phyloP scores from a whole-genome alignment of 2,797 vertebrate species.

The Lophius americanus region DNA sequence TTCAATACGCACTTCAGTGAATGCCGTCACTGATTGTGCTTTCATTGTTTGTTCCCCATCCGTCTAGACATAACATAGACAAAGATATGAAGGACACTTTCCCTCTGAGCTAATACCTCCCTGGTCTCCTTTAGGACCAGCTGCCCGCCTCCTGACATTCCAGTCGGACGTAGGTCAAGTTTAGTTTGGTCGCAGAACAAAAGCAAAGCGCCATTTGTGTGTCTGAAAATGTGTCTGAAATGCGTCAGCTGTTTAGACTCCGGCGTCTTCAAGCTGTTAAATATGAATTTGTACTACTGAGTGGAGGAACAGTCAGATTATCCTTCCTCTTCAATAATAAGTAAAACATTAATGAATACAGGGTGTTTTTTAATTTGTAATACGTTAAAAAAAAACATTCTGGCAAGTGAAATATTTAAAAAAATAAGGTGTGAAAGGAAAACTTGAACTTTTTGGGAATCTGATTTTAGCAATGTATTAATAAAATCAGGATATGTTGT shows the following conservation, averaged over 20 bases:
- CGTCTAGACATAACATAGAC: slow-evolving; percentile 55
- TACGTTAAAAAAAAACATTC: too few species aligned
- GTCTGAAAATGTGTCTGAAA: slow-evolving; percentile 53
- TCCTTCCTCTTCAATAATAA: slow-evolving; percentile 20
- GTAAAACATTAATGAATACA: too few species aligned
- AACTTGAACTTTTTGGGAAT: too few species aligned
- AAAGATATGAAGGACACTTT: slow-evolving; percentile 24
- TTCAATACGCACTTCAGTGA: slow-evolving; percentile 8
- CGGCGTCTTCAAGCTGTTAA: slow-evolving; percentile 55
- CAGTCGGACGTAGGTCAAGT: slow-evolving; percentile 55
- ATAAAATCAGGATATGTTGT: too few species aligned
- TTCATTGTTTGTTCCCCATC: slow-evolving; percentile 24
- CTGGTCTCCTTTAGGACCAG: slow-evolving; percentile 28
- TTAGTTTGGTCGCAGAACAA: slow-evolving; percentile 53
- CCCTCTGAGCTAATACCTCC: slow-evolving; percentile 7
- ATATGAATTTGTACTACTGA: slow-evolving; percentile 18
- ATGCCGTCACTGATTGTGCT: slow-evolving; percentile 27
- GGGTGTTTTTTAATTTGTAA: too few species aligned
- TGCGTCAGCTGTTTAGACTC: slow-evolving; percentile 57
- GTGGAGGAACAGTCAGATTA: slow-evolving; percentile 53
- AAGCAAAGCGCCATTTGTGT: slow-evolving; percentile 21
- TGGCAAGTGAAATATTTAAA: too few species aligned
- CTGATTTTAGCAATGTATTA: too few species aligned
- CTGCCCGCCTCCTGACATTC: slow-evolving; percentile 33
- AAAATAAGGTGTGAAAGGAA: too few species aligned